Conservation (phyloP, 2,888 invertebrate genomes). For the Morinoia aosen region DNA sequence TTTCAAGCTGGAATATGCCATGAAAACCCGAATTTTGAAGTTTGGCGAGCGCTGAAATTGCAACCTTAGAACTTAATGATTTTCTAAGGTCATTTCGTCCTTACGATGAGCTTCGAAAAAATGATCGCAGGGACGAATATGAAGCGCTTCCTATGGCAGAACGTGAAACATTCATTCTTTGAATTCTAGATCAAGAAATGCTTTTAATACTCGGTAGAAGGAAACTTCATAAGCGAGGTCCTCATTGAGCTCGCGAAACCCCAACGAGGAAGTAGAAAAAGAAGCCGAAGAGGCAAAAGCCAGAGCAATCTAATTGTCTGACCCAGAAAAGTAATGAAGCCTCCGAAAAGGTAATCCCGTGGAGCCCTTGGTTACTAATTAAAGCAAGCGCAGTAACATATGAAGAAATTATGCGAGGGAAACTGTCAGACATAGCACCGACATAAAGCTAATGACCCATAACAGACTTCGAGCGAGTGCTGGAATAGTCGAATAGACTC, state of each 20-base stretch:
- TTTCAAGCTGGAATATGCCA: too few relatives aligned
- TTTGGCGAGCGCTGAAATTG: background rate
- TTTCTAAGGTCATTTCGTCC: background rate
- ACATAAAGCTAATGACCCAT: slow-evolving; percentile 51
- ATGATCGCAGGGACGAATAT: background rate
- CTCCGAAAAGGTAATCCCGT: slow-evolving; percentile 45
- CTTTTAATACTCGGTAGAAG: background rate
- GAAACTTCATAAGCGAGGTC: background rate
- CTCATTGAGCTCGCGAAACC: background rate
- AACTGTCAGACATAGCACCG: slow-evolving; percentile 53
- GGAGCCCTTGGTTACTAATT: slow-evolving; percentile 48
- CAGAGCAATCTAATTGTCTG: slow-evolving; percentile 46
- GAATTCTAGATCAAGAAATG: background rate
- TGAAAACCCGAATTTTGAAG: background rate
- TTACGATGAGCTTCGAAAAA: background rate
- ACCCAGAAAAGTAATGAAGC: slow-evolving; percentile 51
- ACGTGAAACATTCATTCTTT: background rate
- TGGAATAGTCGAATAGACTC: slow-evolving; percentile 24
- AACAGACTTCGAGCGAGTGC: slow-evolving; percentile 26
- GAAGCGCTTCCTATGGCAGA: background rate
- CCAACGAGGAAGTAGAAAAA: background rate
- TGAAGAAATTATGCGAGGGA: slow-evolving; percentile 51
- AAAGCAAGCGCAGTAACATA: slow-evolving; percentile 44
- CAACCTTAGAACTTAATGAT: background rate
- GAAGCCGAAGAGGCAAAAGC: slow-evolving; percentile 30